phyloP scores from a whole-genome alignment of 2,113 vertebrate species.

The Pelodiscus sinensis region DNA sequence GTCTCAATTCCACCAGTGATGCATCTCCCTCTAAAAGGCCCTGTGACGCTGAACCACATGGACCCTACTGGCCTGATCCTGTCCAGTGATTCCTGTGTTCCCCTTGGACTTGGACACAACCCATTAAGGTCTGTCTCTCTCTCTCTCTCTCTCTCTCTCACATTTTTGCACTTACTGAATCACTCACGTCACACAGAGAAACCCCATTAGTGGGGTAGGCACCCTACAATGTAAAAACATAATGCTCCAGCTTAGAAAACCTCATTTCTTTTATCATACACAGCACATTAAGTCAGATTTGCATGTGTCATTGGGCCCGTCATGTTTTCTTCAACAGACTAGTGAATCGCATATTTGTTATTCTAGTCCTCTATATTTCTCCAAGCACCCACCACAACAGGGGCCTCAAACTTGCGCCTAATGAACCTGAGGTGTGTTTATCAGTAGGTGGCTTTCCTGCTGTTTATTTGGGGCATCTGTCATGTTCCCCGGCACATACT shows the following conservation, averaged over 20 bases:
- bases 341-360: not conserved
- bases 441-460: not conserved
- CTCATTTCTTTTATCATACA: fast-evolving
- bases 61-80: not conserved
- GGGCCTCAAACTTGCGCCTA: not conserved
- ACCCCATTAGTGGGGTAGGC: fast-evolving
- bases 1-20: too few species aligned
- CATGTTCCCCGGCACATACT: not conserved
- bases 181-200: not conserved
- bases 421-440: not conserved
- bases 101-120: not conserved
- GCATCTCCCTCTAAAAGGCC: not conserved
- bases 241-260: not conserved
- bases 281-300: not conserved
- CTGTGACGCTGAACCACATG: not conserved
- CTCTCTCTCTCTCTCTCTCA: not conserved
- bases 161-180: not conserved
- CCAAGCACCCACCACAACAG: not conserved
- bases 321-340: not conserved
- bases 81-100: not conserved
- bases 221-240: not conserved
- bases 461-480: not conserved
- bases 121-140: not conserved
- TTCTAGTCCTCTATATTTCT: not conserved
- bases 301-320: not conserved